Conservation (phyloP, 2,113 vertebrate species). For the Pluvianellus socialis region DNA sequence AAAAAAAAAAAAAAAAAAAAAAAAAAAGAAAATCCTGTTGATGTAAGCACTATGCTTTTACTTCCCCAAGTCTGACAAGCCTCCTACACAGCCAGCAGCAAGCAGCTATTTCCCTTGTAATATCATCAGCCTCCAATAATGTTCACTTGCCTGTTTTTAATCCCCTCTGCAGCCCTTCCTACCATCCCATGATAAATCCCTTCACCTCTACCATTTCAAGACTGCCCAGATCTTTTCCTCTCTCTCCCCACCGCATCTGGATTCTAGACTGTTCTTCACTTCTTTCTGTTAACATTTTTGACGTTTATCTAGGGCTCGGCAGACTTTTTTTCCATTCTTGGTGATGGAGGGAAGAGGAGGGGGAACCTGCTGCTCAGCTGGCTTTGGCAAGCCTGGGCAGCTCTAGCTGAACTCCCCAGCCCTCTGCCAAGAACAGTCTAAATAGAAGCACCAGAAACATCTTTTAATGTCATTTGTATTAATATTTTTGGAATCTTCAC, state of each 20-base stretch:
- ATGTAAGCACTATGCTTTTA: constrained; percentile 52
- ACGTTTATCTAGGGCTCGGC: background rate
- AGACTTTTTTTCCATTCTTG: background rate
- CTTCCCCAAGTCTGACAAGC: constrained; percentile 57
- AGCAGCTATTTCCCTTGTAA: constrained; percentile 54
- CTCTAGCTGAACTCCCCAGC: constrained; percentile 33
- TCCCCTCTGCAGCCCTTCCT: constrained; percentile 3
- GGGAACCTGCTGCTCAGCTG: constrained; percentile 16
- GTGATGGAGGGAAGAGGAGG: background rate
- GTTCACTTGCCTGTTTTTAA: constrained; percentile 49
- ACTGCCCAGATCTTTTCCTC: background rate
- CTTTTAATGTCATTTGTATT: constrained; percentile 52
- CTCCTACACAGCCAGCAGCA: constrained; percentile 58
- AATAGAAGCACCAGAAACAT: constrained; percentile 51
- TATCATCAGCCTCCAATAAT: constrained; percentile 46
- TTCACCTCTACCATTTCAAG: background rate
- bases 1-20: background rate
- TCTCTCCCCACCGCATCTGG: background rate
- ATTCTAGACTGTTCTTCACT: background rate
- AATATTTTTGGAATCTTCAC: constrained; percentile 41
- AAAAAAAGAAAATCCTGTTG: background rate
- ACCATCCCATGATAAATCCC: background rate
- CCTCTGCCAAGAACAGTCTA: constrained; percentile 44
- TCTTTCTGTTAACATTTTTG: background rate
- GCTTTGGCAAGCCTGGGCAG: constrained; percentile 48